Evolutionary conservation across 1,140 invertebrate species (phyloP).

Genomic region (Cydia fagiglandana): DNA sequence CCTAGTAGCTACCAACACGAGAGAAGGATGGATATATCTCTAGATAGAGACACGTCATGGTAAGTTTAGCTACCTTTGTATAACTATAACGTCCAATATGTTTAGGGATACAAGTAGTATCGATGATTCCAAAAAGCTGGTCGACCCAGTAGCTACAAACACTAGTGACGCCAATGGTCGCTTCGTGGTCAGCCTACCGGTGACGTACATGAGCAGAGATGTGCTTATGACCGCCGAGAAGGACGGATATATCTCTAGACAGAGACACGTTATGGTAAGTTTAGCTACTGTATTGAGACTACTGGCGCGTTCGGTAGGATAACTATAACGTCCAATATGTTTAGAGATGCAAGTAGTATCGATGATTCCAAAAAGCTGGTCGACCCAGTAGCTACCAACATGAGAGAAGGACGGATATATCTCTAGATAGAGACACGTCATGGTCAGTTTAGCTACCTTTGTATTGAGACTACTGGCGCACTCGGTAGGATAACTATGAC

Average conservation of each 20-base stretch:
- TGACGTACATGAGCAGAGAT: conserved; percentile 55
- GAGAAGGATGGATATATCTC: conserved; percentile 54
- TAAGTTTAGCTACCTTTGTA: conserved; percentile 37
- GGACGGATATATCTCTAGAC: conserved; percentile 56
- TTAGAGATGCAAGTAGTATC: no score
- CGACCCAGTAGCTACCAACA: no score
- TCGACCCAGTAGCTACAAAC: conserved; percentile 40
- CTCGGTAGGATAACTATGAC: no score
- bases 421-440: conserved; percentile 49
- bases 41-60: conserved; percentile 53
- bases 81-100: no score
- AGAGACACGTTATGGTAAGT: conserved; percentile 58
- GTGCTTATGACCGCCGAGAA: conserved; percentile 45
- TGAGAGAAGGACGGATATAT: conserved; percentile 60
- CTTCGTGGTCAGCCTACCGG: conserved; percentile 52
- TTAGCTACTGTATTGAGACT: no score
- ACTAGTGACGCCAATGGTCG: conserved; percentile 51
- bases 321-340: no score
- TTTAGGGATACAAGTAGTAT: no score
- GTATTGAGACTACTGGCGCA: no score
- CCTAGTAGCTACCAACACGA: no score
- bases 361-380: no score
- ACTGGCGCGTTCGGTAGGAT: no score
- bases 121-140: conserved; percentile 27
- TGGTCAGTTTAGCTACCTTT: conserved; percentile 44